Evolutionary conservation across 1,140 invertebrate genomes (phyloP), one percentile per base, ranked within the genome.

Genomic region (Drosophila sucinea): DNA sequence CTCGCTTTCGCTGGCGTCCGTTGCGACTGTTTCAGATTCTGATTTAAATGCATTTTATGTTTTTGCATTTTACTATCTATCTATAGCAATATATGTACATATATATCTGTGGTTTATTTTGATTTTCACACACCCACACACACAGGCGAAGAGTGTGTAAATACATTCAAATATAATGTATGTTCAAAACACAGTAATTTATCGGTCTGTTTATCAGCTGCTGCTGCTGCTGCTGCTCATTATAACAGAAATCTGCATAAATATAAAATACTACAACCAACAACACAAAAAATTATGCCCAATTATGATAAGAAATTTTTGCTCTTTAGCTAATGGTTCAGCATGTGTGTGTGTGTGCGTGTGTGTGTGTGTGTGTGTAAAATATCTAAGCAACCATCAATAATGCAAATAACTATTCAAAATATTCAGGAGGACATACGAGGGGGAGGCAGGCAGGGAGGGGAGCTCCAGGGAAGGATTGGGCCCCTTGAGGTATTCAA

Each of bases 191-290:
- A 70, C 64, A 82, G 77, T 86, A 77, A 86, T 86, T 86, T 86
- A 86, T 86, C 77, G 79, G 54, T 72, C 73, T 81, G 83, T 86
- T 86, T 86, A 86, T 86, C 83, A 87, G 67, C 54, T 73, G 74
- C 83, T 77, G 23, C 82, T 77, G 73, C 83, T 79, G 67, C 54
- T 73, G 70, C 82, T 77, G 6, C 83, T 77, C 67, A 70, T 77
- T 77, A 77, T 73, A 32, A 33, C 60, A 55, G 62, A 73, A 82
- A 87, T 87, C 67, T 79, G 79, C 79, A 87, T 86, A 85, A 86
- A 79, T 79, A 85, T 70, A 41, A 77, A 70, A 77, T 65, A 54
- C 56, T 29, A 23, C 33, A 33, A 29, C 57, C 23, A 8, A 32
- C 23, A 44, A 27, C n/a, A 61, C 30, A 30, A 38, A 38, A 30